These are phyloP conservation scores for Aphodius granarius DNA, from an alignment of 2,888 invertebrate species.

Conservation along the genomic window DNA sequence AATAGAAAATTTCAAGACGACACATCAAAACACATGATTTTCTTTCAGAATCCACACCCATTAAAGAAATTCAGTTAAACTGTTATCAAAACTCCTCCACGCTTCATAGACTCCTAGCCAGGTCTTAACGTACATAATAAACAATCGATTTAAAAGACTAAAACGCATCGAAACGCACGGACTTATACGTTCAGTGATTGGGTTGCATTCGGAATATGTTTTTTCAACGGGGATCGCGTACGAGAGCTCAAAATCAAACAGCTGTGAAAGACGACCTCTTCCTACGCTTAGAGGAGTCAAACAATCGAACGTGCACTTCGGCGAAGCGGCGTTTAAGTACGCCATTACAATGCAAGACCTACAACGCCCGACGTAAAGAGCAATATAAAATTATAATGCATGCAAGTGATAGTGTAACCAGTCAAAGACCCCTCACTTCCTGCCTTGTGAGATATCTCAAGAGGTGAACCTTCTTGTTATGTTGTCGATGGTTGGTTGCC, in stretches of 20 bases:
- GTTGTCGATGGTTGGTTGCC: no score
- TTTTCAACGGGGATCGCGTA: not conserved
- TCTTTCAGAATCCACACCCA: not conserved
- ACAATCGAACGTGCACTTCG: not conserved
- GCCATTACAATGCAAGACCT: not conserved
- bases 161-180: not conserved
- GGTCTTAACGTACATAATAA: not conserved
- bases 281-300: not conserved
- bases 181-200: not conserved
- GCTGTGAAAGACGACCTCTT: not conserved
- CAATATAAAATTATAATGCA: not conserved
- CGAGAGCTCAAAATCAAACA: not conserved
- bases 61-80: not conserved
- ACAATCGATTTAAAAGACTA: not conserved
- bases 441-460: not conserved
- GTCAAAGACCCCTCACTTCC: slow-evolving; percentile 13
- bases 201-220: not conserved
- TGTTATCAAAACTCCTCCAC: not conserved
- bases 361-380: not conserved
- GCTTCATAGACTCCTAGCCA: not conserved
- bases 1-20: not conserved
- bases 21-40: not conserved
- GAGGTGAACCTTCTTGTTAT: not conserved
- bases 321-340: not conserved
- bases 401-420: slow-evolving; percentile 3